phyloP scores from a whole-genome alignment of 2,888 invertebrate species.

The Tachina grossa region DNA sequence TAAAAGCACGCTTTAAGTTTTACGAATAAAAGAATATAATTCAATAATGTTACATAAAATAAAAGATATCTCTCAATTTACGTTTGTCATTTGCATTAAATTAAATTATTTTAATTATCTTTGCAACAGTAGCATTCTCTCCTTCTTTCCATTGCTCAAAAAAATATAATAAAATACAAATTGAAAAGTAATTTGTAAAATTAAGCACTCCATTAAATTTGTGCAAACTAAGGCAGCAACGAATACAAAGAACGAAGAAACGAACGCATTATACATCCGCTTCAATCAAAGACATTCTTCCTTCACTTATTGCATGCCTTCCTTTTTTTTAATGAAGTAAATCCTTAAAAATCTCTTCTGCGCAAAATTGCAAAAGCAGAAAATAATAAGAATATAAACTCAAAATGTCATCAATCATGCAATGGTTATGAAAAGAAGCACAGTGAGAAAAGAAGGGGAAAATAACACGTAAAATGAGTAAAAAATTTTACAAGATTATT shows the following conservation, averaged over 20 bases:
- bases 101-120: conserved; percentile 1
- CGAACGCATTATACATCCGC: conserved; percentile 11
- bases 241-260: background rate
- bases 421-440: conserved; percentile 37
- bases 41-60: too few species aligned
- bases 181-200: conserved; percentile 69
- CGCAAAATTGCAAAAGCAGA: background rate
- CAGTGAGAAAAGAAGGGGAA: background rate
- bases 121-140: too few species aligned
- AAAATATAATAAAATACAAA: conserved; percentile 14
- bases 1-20: conserved; percentile 29
- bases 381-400: conserved; percentile 46
- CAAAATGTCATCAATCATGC: conserved; percentile 69
- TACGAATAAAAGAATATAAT: background rate
- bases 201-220: conserved; percentile 68
- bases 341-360: conserved; percentile 57
- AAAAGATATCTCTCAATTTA: conserved; percentile 28
- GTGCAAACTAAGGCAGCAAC: background rate
- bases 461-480: background rate
- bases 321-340: conserved; percentile 58
- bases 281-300: conserved; percentile 33
- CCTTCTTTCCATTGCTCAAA: too few species aligned
- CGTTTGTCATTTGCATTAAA: conserved; percentile 43
- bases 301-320: conserved; percentile 4
- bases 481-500: conserved; percentile 51